These are phyloP conservation scores for Cynocephalus volans DNA, from an alignment of 2,113 vertebrate species.

Conservation along the genomic window DNA sequence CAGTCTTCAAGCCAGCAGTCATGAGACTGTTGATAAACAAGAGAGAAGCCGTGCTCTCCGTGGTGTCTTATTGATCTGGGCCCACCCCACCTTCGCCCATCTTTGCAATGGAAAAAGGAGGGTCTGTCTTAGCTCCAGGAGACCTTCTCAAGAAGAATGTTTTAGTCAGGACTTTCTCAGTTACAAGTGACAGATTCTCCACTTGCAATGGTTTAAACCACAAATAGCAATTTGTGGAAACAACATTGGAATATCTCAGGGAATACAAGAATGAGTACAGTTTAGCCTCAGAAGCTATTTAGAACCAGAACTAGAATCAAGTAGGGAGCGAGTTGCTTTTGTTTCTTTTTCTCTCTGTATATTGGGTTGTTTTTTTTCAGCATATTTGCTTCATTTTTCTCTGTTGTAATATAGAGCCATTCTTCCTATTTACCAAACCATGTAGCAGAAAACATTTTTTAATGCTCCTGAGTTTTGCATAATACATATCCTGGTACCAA, in stretches of 20 bases:
- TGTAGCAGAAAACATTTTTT: not conserved
- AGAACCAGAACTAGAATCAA: not conserved
- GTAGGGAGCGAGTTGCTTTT: not conserved
- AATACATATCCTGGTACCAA: not conserved
- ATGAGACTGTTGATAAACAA: not conserved
- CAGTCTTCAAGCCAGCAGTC: not conserved
- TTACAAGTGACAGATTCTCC: not conserved
- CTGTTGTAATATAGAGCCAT: not conserved
- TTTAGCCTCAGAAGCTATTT: not conserved
- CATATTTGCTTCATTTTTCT: not conserved
- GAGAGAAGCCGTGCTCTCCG: not conserved
- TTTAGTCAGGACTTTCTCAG: not conserved
- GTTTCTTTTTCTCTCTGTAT: not conserved
- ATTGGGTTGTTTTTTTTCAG: not conserved
- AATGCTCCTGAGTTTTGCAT: not conserved
- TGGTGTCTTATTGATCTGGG: not conserved
- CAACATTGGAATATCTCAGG: not conserved
- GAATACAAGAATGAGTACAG: not conserved
- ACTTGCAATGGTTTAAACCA: not conserved
- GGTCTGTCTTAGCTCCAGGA: not conserved
- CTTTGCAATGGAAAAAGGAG: not conserved
- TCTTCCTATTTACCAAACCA: not conserved
- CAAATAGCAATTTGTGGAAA: not conserved
- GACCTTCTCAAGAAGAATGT: not conserved
- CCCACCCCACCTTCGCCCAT: not conserved